These are phyloP conservation scores for Athene cunicularia DNA, from an alignment of 2,113 vertebrate genomes.

Conservation along the genomic window DNA sequence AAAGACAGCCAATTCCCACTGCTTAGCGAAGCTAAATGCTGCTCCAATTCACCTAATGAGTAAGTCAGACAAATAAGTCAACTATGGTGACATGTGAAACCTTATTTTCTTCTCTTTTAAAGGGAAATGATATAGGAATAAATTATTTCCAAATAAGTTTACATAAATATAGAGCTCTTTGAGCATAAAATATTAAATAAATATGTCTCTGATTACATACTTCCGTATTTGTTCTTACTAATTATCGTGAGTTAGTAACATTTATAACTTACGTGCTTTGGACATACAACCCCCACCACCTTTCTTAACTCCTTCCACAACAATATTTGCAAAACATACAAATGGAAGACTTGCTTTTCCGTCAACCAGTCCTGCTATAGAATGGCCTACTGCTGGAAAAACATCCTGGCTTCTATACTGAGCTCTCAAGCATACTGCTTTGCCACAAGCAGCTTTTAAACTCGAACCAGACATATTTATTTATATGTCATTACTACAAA, in stretches of 20 bases:
- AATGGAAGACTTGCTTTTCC: not conserved
- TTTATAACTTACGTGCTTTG: not conserved
- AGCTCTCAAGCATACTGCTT: not conserved
- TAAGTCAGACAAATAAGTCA: conserved; percentile 31
- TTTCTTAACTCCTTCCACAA: not conserved
- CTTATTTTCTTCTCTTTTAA: not conserved
- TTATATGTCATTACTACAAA: not conserved
- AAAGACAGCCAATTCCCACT: not conserved
- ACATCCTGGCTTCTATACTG: not conserved
- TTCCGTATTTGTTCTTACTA: not conserved
- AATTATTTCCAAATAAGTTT: not conserved
- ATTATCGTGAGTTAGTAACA: not conserved
- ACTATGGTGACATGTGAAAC: not conserved
- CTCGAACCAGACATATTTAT: not conserved
- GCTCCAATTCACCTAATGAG: not conserved
- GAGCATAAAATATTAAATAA: not conserved
- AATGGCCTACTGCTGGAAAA: not conserved
- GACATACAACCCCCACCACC: not conserved
- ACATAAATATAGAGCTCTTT: not conserved
- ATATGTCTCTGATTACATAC: not conserved
- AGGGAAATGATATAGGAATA: not conserved
- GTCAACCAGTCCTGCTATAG: not conserved
- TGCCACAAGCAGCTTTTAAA: not conserved
- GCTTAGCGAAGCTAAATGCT: not conserved
- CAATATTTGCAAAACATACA: not conserved